Evolutionary conservation across 2,888 invertebrate species (phyloP).

Genomic region (Pristionchus exspectatus): DNA sequence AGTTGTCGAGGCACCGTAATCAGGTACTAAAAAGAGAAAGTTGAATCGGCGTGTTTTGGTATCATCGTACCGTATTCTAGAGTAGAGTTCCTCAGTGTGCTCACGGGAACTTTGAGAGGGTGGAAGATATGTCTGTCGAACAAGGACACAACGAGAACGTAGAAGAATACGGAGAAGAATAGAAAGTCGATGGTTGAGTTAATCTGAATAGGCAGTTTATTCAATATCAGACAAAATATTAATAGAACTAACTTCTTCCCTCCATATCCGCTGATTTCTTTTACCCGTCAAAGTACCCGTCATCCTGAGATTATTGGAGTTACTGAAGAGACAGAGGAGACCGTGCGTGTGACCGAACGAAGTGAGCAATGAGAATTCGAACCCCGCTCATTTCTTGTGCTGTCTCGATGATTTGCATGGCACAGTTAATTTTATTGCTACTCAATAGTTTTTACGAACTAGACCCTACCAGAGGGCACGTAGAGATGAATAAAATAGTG

Average conservation of each 20-base stretch:
- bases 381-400: too few relatives aligned
- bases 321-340: too few relatives aligned
- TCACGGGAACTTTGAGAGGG: not conserved
- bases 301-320: not conserved
- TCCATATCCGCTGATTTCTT: not conserved
- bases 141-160: not conserved
- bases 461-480: too few relatives aligned
- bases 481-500: too few relatives aligned
- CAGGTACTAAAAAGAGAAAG: not conserved
- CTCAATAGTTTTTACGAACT: too few relatives aligned
- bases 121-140: not conserved
- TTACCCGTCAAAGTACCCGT: not conserved
- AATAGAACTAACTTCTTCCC: not conserved
- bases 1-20: not conserved
- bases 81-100: not conserved
- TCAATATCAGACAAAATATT: too few relatives aligned
- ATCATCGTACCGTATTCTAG: not conserved
- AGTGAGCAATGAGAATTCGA: too few relatives aligned
- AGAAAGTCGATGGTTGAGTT: not conserved
- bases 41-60: not conserved
- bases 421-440: too few relatives aligned
- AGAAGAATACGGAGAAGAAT: constrained; percentile 22
- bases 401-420: too few relatives aligned
- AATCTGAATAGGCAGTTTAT: not conserved
- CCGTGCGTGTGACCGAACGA: too few relatives aligned